phyloP scores from a whole-genome alignment of 2,113 vertebrate species.

The Ginglymostoma cirratum region DNA sequence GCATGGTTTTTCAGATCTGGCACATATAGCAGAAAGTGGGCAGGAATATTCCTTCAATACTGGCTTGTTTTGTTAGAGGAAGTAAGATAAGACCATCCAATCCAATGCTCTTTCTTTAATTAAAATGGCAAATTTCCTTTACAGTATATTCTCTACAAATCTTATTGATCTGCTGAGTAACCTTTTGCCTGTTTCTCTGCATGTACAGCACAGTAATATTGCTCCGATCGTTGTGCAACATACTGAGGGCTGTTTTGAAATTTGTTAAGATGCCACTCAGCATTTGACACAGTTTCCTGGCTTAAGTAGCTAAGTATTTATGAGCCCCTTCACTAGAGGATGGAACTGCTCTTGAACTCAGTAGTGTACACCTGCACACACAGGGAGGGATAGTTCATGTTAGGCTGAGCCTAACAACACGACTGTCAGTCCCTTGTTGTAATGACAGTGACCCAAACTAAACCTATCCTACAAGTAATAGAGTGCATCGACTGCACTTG shows the following conservation, averaged over 20 bases:
- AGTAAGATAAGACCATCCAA: background rate
- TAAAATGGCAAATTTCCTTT: background rate
- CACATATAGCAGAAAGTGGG: background rate
- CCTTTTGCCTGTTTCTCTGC: background rate
- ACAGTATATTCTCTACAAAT: background rate
- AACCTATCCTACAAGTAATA: background rate
- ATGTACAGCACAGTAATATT: background rate
- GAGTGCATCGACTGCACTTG: background rate
- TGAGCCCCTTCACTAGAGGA: background rate
- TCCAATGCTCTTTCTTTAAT: background rate
- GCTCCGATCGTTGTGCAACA: background rate
- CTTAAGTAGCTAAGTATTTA: background rate
- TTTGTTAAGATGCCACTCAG: background rate
- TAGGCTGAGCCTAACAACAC: background rate
- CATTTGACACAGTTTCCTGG: background rate
- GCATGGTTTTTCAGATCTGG: background rate
- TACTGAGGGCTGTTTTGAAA: background rate
- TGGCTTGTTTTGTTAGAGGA: background rate
- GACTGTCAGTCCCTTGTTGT: background rate
- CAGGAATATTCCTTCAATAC: background rate
- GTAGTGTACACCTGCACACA: background rate
- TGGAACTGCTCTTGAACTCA: background rate
- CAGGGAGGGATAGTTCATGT: background rate
- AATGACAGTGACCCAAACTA: background rate
- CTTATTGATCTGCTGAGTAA: background rate